These are phyloP conservation scores for Drosophila parabipectinata DNA, from an alignment of 1,140 invertebrate genomes.

Conservation along the genomic window DNA sequence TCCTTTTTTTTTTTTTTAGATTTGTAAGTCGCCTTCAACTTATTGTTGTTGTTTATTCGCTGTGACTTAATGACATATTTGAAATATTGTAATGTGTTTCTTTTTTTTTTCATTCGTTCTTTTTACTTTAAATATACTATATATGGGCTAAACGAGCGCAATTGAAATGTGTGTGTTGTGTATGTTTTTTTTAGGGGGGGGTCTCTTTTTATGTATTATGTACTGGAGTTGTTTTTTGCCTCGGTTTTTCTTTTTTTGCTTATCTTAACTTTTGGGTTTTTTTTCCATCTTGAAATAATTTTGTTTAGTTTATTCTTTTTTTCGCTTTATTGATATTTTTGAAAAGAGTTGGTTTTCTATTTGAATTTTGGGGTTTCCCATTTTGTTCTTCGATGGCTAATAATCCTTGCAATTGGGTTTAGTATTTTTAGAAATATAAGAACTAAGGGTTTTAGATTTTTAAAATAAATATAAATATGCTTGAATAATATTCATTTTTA, in stretches of 20 bases:
- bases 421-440: neutral
- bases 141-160: constrained; percentile 53
- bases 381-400: constrained; percentile 17
- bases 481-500: too few relatives aligned
- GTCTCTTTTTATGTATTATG: constrained; percentile 14
- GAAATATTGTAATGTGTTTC: constrained; percentile 50
- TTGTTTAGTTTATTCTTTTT: constrained; percentile 37
- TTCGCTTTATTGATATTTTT: constrained; percentile 79
- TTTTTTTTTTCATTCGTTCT: constrained; percentile 36
- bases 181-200: constrained; percentile 1
- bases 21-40: constrained; percentile 61
- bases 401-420: constrained; percentile 33
- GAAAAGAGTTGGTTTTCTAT: constrained; percentile 77
- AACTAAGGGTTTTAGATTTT: neutral
- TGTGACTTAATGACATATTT: constrained; percentile 66
- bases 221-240: constrained; percentile 1
- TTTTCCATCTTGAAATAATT: constrained; percentile 53
- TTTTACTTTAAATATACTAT: constrained; percentile 59
- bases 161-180: constrained; percentile 33
- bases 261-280: constrained; percentile 29
- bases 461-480: too few relatives aligned
- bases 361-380: constrained; percentile 53
- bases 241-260: constrained; percentile 8
- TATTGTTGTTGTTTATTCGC: constrained; percentile 60
- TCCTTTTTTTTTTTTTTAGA: constrained; percentile 22